Percentiles rank a stretch among this genome's conserved stretches.
Evolutionary conservation across 2,888 invertebrate genomes (phyloP).

Genomic region (Cataglyphis livida): DNA sequence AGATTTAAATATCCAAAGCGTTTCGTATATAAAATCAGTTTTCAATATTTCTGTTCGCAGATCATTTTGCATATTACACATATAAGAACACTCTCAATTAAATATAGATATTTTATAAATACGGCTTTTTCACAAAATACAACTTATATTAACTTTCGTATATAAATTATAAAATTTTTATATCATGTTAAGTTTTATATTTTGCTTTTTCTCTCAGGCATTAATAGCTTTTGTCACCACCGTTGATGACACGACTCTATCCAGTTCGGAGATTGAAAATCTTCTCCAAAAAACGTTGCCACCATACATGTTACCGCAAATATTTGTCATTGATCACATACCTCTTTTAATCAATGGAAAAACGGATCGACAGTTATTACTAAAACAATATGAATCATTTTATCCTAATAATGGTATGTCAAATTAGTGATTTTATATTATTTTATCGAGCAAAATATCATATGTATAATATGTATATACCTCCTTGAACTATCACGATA

Average conservation of each 20-base stretch:
- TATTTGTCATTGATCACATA: constrained; percentile 90
- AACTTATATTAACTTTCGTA: too few species aligned
- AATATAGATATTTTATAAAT: constrained; percentile 13
- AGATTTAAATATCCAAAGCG: not conserved
- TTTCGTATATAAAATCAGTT: not conserved
- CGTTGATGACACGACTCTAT: constrained; percentile 83
- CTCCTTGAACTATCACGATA: not conserved
- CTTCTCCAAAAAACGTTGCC: constrained; percentile 89
- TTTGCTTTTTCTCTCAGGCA: constrained; percentile 88
- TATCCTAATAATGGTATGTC: constrained; percentile 64
- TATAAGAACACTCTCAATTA: not conserved
- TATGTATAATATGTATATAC: not conserved
- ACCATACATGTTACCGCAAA: constrained; percentile 92
- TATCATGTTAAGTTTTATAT: not conserved
- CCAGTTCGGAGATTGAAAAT: constrained; percentile 89
- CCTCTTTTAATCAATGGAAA: constrained; percentile 95
- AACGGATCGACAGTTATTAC: constrained; percentile 92
- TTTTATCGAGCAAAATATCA: not conserved
- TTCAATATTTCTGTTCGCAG: not conserved
- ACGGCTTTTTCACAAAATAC: too few species aligned
- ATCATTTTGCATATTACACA: not conserved
- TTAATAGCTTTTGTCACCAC: constrained; percentile 89
- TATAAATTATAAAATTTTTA: too few species aligned
- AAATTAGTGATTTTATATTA: not conserved
- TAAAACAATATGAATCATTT: constrained; percentile 91